phyloP scores from a whole-genome alignment of 37 sponge, comb jelly and placozoan species.

The Diacarnus erythraeanus region DNA sequence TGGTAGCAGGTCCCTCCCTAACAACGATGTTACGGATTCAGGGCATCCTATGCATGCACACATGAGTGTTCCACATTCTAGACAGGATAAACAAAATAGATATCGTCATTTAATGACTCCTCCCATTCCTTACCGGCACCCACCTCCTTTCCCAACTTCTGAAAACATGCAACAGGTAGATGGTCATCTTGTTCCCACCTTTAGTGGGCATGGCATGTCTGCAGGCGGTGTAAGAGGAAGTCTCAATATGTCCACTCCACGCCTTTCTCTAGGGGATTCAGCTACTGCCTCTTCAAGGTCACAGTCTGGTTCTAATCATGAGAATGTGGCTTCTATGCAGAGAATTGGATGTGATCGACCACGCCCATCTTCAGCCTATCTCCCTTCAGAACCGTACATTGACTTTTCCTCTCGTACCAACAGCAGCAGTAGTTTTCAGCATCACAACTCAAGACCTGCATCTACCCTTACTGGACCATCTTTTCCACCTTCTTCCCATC shows the following conservation, averaged over 20 bases:
- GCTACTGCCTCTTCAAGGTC: neutral
- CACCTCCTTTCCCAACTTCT: constrained; percentile 27
- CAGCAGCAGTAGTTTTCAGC: neutral
- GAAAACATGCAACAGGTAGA: neutral
- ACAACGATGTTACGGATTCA: neutral
- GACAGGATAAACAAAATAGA: neutral
- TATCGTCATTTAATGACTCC: neutral
- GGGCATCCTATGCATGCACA: neutral
- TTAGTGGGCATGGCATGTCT: neutral
- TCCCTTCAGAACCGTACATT: neutral
- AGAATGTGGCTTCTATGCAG: neutral
- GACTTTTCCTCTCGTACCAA: no score
- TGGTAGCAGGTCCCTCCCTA: neutral
- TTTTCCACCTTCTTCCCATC: neutral
- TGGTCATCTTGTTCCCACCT: neutral
- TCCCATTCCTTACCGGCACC: constrained; percentile 37
- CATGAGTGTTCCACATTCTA: neutral
- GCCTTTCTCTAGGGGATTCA: neutral
- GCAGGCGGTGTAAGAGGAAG: neutral
- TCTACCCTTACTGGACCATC: neutral
- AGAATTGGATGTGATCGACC: constrained; percentile 1
- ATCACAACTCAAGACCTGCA: neutral
- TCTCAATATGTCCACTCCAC: neutral
- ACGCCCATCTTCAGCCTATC: constrained; percentile 23
- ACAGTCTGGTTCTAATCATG: neutral